A percentile compares a stretch with the other conserved stretches of the same genome.
phyloP scores from a whole-genome alignment of 2,888 invertebrate genomes.

The Tolmerus cingulatus region DNA sequence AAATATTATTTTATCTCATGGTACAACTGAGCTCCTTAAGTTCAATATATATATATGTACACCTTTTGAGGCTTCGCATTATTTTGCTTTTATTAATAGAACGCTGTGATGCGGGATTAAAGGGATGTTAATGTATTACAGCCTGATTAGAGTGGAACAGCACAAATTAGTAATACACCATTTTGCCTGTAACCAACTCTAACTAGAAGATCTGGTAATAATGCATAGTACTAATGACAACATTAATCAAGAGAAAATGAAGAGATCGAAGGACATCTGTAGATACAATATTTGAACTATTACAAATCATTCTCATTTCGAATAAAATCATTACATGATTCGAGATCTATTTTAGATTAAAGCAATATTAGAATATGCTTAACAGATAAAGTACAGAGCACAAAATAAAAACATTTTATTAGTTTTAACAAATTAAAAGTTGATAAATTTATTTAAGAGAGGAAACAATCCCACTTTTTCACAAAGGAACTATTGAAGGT shows the following conservation, averaged over 20 bases:
- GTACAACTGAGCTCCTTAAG: neutral
- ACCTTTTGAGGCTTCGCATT: neutral
- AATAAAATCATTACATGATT: too few species aligned
- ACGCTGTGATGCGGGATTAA: neutral
- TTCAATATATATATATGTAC: neutral
- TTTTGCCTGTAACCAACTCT: neutral
- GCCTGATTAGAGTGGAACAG: neutral
- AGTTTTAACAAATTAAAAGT: too few species aligned
- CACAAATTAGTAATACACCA: neutral
- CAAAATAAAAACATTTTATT: too few species aligned
- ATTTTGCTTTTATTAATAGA: neutral
- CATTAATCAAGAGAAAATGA: neutral
- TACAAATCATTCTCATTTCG: too few species aligned
- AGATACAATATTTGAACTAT: too few species aligned
- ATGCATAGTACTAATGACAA: neutral
- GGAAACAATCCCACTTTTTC: too few species aligned
- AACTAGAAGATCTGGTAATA: neutral
- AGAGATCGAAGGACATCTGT: neutral
- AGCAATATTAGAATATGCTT: too few species aligned
- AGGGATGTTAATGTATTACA: neutral
- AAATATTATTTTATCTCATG: neutral
- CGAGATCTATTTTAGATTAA: too few species aligned
- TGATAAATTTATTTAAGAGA: too few species aligned
- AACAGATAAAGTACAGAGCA: too few species aligned
- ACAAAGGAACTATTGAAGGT: too few species aligned